phyloP scores from a whole-genome alignment of 2,797 vertebrate species.

The Urophycis tenuis region DNA sequence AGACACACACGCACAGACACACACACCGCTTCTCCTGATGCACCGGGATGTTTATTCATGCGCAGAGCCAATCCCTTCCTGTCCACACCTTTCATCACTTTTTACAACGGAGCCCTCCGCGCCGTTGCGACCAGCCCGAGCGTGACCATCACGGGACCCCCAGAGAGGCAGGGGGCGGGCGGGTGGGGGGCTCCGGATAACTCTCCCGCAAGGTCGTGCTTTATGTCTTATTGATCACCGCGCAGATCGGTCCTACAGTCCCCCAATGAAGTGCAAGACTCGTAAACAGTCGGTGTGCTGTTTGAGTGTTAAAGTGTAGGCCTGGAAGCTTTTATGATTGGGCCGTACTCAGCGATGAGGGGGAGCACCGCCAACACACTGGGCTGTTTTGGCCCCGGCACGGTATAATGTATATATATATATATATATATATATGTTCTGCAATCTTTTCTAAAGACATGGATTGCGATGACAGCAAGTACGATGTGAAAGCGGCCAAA shows the following conservation, averaged over 20 bases:
- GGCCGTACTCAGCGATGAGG: constrained; percentile 57
- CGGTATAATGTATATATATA: constrained; percentile 19
- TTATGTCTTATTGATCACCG: constrained; percentile 55
- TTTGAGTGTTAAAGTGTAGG: constrained; percentile 36
- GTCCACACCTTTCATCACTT: background rate
- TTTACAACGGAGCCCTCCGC: background rate
- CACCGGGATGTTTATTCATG: constrained; percentile 19
- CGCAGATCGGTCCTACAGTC: constrained; percentile 48
- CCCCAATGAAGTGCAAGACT: constrained; percentile 54
- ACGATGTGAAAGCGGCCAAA: no score
- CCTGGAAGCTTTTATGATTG: constrained; percentile 58
- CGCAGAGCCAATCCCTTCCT: constrained; percentile 26
- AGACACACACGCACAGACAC: no score
- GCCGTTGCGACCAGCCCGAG: background rate
- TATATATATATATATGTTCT: no score
- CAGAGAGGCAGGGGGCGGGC: background rate
- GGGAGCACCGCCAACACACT: constrained; percentile 28
- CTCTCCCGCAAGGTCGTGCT: constrained; percentile 15
- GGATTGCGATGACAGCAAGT: no score
- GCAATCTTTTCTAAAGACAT: no score
- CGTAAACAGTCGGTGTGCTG: constrained; percentile 48
- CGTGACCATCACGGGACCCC: background rate
- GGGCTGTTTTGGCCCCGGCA: constrained; percentile 57
- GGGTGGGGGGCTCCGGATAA: no score
- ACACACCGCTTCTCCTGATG: background rate